Conservation (phyloP, 2,797 vertebrate species). For the Schizopygopsis pylzovi region DNA sequence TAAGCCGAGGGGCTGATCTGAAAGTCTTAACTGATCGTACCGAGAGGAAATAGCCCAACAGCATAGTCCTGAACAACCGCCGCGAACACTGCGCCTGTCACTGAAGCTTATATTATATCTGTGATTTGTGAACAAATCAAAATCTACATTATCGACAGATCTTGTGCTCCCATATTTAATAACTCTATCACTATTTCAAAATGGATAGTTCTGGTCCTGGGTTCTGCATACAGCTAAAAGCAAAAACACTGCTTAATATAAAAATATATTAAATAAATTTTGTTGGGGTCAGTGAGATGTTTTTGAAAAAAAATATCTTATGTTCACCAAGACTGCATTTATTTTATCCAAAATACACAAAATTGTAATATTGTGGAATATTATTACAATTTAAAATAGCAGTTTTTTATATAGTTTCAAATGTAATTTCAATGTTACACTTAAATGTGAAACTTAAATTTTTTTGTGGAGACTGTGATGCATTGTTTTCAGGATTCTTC, state of each 20-base stretch:
- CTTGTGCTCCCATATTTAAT: neutral
- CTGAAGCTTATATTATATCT: neutral
- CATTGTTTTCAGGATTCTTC: neutral
- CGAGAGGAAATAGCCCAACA: neutral
- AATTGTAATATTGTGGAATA: too few species aligned
- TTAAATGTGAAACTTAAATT: neutral
- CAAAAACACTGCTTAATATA: neutral
- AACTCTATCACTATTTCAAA: neutral
- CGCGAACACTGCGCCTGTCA: neutral
- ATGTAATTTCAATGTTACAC: neutral
- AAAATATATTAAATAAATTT: neutral
- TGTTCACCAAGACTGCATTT: too few species aligned
- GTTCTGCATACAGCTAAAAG: neutral
- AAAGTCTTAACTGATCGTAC: slow-evolving; percentile 32
- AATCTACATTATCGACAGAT: neutral
- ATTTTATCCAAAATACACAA: too few species aligned
- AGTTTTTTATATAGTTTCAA: neutral
- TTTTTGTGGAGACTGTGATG: neutral
- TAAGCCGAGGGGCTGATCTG: slow-evolving; percentile 40
- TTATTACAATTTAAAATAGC: neutral
- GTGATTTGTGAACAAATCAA: neutral
- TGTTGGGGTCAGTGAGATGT: neutral
- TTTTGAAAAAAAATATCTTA: too few species aligned
- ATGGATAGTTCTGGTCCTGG: neutral
- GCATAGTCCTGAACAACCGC: neutral